Evolutionary conservation across 2,797 vertebrate species (phyloP).

Genomic region (Rhincodon typus): DNA sequence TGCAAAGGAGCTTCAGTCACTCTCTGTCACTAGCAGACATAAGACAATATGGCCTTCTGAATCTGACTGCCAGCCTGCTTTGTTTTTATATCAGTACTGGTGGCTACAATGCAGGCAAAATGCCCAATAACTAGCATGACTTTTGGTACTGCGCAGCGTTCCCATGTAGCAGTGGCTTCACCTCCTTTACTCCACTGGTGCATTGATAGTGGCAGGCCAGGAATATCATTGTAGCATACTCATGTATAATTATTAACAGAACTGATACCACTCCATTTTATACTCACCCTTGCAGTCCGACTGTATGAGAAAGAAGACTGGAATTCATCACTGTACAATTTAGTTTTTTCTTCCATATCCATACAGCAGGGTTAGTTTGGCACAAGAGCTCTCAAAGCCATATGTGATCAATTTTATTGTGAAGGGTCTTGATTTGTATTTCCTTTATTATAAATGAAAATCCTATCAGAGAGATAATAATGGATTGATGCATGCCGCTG

Average conservation of each 20-base stretch:
- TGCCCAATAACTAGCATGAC: neutral
- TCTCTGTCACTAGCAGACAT: neutral
- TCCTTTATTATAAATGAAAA: neutral
- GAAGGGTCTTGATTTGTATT: neutral
- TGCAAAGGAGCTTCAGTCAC: neutral
- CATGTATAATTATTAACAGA: neutral
- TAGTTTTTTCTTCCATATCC: neutral
- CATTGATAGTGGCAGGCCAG: neutral
- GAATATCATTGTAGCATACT: neutral
- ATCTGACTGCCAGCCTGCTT: neutral
- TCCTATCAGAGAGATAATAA: neutral
- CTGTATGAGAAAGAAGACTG: neutral
- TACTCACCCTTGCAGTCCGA: neutral
- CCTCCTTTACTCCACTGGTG: neutral
- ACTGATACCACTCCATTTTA: neutral
- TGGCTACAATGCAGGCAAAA: neutral
- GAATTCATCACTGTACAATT: neutral
- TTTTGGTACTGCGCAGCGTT: neutral
- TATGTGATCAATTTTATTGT: neutral
- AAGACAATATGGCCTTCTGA: neutral
- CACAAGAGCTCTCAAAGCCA: neutral
- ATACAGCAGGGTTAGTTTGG: neutral
- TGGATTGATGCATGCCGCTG: neutral
- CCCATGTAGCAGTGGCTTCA: neutral
- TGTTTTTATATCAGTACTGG: neutral